Conservation (phyloP, 2,797 vertebrate genomes). For the Liasis olivaceus region DNA sequence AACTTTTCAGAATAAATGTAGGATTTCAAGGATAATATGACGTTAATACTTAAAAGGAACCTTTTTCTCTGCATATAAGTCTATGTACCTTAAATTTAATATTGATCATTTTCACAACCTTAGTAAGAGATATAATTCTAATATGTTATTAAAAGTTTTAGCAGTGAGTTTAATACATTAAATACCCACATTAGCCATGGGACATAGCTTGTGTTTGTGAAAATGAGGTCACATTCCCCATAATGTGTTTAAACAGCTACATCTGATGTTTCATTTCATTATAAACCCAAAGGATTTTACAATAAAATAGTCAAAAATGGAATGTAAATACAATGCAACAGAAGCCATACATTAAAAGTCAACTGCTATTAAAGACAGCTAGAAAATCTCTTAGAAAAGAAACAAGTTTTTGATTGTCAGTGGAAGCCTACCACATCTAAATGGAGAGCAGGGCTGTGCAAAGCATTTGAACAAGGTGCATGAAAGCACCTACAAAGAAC, state of each 20-base stretch:
- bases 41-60: neutral
- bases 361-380: neutral
- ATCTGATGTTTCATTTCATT: neutral
- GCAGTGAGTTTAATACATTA: neutral
- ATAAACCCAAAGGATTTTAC: neutral
- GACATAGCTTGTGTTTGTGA: neutral
- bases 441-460: neutral
- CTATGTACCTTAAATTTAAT: neutral
- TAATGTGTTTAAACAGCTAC: neutral
- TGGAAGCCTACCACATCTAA: neutral
- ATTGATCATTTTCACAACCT: slow-evolving; percentile 3
- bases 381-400: neutral
- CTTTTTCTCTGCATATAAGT: neutral
- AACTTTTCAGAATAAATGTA: neutral
- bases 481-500: neutral
- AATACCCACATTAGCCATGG: neutral
- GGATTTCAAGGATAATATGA: neutral
- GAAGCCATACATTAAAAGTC: neutral
- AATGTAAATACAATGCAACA: neutral
- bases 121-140: slow-evolving; percentile 7
- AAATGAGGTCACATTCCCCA: neutral
- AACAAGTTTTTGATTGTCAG: neutral
- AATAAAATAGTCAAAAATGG: neutral
- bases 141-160: neutral
- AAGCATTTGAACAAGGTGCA: neutral